Conservation (phyloP, 1,140 invertebrate genomes). For the Pentalonia nigronervosa region DNA sequence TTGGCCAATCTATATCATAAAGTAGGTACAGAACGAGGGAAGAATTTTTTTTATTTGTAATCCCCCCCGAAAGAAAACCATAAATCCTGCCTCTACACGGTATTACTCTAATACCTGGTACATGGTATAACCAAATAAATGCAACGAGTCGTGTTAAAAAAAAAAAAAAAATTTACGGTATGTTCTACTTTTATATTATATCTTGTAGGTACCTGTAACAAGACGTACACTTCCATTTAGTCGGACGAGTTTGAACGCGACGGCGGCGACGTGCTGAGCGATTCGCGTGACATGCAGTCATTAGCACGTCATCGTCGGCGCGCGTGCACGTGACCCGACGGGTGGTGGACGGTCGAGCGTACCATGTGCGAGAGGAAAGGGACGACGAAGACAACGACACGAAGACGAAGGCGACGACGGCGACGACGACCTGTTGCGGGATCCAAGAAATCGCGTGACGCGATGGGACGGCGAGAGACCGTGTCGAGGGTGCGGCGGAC, state of each 20-base stretch:
- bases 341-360: neutral
- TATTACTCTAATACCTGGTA: too few relatives aligned
- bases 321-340: neutral
- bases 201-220: neutral
- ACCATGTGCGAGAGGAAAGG: neutral
- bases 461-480: neutral
- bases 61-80: neutral
- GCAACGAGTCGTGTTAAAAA: neutral
- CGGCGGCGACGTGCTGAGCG: slow-evolving; percentile 17
- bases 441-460: neutral
- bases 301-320: slow-evolving; percentile 29
- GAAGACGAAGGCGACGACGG: neutral
- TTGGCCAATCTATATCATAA: neutral
- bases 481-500: neutral
- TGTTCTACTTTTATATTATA: neutral
- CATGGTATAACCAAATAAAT: too few relatives aligned
- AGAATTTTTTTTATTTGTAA: neutral
- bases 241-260: neutral
- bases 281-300: slow-evolving; percentile 11
- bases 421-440: neutral
- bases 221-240: slow-evolving; percentile 35
- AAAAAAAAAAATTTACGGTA: neutral
- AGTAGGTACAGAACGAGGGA: neutral
- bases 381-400: neutral
- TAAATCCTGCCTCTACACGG: too few relatives aligned